Evolutionary conservation across 2,797 vertebrate species (phyloP), one percentile per base, ranked within the genome.

Genomic region (Myiotriccus ornatus): DNA sequence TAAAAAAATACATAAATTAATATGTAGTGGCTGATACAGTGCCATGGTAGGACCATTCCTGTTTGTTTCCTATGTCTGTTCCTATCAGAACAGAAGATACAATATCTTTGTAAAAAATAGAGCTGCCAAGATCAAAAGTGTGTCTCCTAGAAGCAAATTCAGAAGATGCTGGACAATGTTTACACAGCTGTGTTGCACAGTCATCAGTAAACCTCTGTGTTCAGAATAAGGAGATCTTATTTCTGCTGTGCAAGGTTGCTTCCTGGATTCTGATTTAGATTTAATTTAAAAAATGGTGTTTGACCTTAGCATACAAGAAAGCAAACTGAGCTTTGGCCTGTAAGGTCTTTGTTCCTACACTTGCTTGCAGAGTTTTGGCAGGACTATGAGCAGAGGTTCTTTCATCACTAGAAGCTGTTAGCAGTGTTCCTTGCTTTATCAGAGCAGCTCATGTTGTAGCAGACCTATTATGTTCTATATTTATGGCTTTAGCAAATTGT

Each of bases 1-100:
- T 1, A 3, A 34, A 64, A 46, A 79, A 30, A 12, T 4, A 10
- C 0, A 35, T 15, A 53, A 37, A 25, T 34, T 28, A n/a, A 2
- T 35, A 35, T 46, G 3, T 60, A 43, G 2, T n/a, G 30, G 25
- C 69, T 79, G 64, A 49, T 88, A n/a, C 4, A 24, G 32, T 86
- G 41, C 28, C 27, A 12, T 50, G 71, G 56, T 68, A 74, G 44
- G 47, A 70, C 37, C 3, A 19, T 52, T 35, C 37, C 44, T 50
- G 3, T 84, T 62, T 88, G n/a, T 75, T 84, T 57, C 11, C 13
- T 65, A 59, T 46, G 3, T 80, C 34, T 34, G 9, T 78, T 89
- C 5, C 17, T 86, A 14, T 88, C 28, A 64, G 93, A 91, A 63
- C 4, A 60, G 35, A 65, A 44, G 14, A 44, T 56, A 47, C 7